Evolutionary conservation across 1,140 invertebrate species (phyloP).

Genomic region (Drosophila nigrodunni): DNA sequence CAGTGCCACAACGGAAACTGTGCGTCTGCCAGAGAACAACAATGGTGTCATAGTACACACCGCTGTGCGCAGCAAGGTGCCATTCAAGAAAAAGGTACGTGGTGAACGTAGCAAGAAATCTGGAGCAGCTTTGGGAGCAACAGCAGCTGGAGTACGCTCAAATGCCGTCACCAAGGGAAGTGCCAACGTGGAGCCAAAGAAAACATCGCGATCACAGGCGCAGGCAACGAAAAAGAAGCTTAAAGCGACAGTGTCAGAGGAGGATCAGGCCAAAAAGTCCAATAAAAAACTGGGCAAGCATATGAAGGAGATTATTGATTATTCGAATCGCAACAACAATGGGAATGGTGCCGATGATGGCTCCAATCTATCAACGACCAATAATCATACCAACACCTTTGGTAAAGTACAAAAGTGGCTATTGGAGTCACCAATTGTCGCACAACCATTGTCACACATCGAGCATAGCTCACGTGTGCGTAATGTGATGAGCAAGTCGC

Average conservation of each 20-base stretch:
- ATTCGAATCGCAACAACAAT: slow-evolving; percentile 85
- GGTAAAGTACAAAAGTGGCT: slow-evolving; percentile 94
- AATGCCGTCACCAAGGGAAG: slow-evolving; percentile 43
- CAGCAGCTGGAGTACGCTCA: slow-evolving; percentile 19
- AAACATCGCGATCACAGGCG: slow-evolving; percentile 52
- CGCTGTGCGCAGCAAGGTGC: slow-evolving; percentile 90
- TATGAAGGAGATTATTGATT: slow-evolving; percentile 92
- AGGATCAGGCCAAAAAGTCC: slow-evolving; percentile 82
- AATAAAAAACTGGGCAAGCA: slow-evolving; percentile 85
- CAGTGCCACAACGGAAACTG: slow-evolving; percentile 93
- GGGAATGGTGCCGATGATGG: slow-evolving; percentile 52
- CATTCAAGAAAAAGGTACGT: slow-evolving; percentile 90
- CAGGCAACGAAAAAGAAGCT: slow-evolving; percentile 71
- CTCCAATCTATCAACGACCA: slow-evolving; percentile 85
- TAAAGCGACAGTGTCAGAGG: slow-evolving; percentile 32
- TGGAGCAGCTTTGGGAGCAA: slow-evolving; percentile 19
- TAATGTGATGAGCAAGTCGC: slow-evolving; percentile 82
- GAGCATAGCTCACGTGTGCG: slow-evolving; percentile 85
- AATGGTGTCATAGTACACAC: slow-evolving; percentile 90
- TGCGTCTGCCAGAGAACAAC: slow-evolving; percentile 90
- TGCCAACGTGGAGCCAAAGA: slow-evolving; percentile 55
- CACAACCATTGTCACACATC: slow-evolving; percentile 87
- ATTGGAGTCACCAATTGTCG: slow-evolving; percentile 88
- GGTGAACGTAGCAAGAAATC: slow-evolving; percentile 86
- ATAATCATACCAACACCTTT: slow-evolving; percentile 89